These are phyloP conservation scores for Peribatodes rhomboidaria DNA, from an alignment of 2,888 invertebrate species.

Conservation along the genomic window DNA sequence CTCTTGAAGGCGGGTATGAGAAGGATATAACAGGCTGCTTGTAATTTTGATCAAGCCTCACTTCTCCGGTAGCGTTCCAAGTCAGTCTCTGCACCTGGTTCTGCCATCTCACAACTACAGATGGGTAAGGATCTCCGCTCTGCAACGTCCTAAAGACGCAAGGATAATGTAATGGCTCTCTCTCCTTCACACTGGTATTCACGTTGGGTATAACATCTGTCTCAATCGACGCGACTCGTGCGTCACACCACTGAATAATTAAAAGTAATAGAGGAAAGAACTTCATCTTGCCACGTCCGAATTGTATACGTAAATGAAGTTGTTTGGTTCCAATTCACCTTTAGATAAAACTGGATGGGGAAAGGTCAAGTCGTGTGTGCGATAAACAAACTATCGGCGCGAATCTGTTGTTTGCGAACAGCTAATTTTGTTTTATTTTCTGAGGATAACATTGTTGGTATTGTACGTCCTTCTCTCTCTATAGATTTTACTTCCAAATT, in stretches of 20 bases:
- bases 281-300: conserved; percentile 60
- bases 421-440: conserved; percentile 32
- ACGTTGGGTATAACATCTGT: conserved; percentile 45
- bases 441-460: conserved; percentile 1
- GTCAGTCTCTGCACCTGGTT: conserved; percentile 55
- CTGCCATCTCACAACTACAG: conserved; percentile 61
- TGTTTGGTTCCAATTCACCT: conserved; percentile 44
- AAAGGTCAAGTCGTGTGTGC: conserved; percentile 55
- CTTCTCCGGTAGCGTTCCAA: conserved; percentile 50
- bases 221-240: conserved; percentile 57
- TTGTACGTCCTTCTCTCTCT: no score
- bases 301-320: conserved; percentile 48
- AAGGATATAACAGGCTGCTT: conserved; percentile 46
- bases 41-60: conserved; percentile 46
- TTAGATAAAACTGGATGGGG: conserved; percentile 54
- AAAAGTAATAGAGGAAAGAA: conserved; percentile 53
- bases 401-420: conserved; percentile 25
- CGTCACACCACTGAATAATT: conserved; percentile 53
- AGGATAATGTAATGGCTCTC: conserved; percentile 50
- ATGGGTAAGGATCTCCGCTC: conserved; percentile 60
- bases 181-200: conserved; percentile 49
- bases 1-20: conserved; percentile 54
- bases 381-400: conserved; percentile 48
- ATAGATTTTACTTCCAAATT: no score
- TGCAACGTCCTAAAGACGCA: conserved; percentile 59